A percentile compares a stretch with the other conserved stretches of the same genome.
Conservation (phyloP, 2,113 vertebrate species). For the Arothron firmamentum region DNA sequence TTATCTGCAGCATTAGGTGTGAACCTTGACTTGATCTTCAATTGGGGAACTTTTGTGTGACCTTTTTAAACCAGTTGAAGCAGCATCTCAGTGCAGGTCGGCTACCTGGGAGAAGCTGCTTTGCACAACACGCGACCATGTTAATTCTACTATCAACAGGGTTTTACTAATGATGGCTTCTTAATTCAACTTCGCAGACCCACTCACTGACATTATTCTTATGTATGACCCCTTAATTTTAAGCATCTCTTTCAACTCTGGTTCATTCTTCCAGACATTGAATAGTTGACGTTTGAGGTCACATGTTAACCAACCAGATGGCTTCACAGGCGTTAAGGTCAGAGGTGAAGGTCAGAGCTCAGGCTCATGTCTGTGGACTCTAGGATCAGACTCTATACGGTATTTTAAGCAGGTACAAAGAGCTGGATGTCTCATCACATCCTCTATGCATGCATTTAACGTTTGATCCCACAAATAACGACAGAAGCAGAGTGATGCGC, state of each 20-base stretch:
- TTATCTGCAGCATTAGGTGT: too few species aligned
- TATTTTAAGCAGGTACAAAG: slow-evolving; percentile 31
- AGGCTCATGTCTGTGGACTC: slow-evolving; percentile 25
- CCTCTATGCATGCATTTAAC: slow-evolving; percentile 6
- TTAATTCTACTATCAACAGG: neutral
- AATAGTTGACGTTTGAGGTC: slow-evolving; percentile 19
- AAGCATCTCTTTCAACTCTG: slow-evolving; percentile 1
- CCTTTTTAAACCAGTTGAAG: neutral
- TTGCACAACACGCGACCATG: too few species aligned
- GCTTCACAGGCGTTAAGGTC: slow-evolving; percentile 37
- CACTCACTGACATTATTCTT: too few species aligned
- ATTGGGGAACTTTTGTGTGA: too few species aligned
- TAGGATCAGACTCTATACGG: slow-evolving; percentile 25
- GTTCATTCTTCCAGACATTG: slow-evolving; percentile 14
- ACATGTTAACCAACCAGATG: slow-evolving; percentile 42
- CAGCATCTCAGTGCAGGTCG: neutral
- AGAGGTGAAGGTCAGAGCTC: slow-evolving; percentile 46
- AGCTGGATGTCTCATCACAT: slow-evolving; percentile 28
- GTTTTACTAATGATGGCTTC: neutral
- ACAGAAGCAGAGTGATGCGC: too few species aligned
- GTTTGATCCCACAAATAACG: too few species aligned
- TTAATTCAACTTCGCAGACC: neutral
- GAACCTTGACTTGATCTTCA: too few species aligned
- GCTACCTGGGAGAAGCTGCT: too few species aligned
- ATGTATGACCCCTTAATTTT: neutral